Evolutionary conservation across 2,797 vertebrate species (phyloP), one percentile per base, ranked within the genome.

Genomic region (Otolemur crassicaudatus): DNA sequence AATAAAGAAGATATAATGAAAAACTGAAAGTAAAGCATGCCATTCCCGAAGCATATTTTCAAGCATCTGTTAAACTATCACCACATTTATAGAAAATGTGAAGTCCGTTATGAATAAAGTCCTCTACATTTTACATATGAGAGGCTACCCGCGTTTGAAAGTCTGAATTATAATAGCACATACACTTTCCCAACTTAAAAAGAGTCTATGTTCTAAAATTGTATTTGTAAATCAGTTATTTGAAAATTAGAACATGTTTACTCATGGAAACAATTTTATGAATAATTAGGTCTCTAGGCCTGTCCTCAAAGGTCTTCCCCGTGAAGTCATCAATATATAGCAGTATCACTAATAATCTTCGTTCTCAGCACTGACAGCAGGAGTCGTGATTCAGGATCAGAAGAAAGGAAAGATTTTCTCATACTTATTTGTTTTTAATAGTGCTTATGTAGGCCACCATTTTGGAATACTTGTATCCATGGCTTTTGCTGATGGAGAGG

Each of bases 71-170:
- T 81, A 92, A 96, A 86, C 10, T n/a, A 91, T 73, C 13, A 25
- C 3, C 29, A 82, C 58, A 89, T 91, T 94, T 84, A 76, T 56
- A 70, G 82, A 96, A 95, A 95, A 93, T 85, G 72, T 77, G 29
- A 83, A 77, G 91, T 91, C 87, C 67, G 27, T 49, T 95, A 93
- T 95, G 97, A 92, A 96, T 91, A 97, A 95, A 82, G 5, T 94
- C 29, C 34, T 93, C 60, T 94, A 77, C 31, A 85, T 94, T 95
- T 97, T 76, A 95, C 75, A 93, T 97, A 89, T 91, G 60, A n/a
- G n/a, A 90, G 75, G 63, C 84, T 93, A 80, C 81, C 19, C 81
- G 17, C 49, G 72, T 97, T 91, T 97, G 70, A 96, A 91, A 91
- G 72, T 60, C 46, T 94, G 84, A 95, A 97, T 92, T 96, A 92